phyloP scores from a whole-genome alignment of 2,888 invertebrate species.

The Coelogynopora nodosa region DNA sequence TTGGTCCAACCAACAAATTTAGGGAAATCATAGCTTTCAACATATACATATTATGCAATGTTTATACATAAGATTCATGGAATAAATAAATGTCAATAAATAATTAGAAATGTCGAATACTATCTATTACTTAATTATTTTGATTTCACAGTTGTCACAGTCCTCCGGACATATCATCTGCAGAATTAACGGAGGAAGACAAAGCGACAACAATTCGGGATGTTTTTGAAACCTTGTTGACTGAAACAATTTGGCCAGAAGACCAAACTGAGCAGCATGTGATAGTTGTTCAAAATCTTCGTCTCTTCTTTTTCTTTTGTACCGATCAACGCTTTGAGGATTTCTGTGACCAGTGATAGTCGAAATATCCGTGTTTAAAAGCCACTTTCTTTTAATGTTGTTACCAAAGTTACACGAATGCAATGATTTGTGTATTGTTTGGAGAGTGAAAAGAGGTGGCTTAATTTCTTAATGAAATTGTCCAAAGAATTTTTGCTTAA shows the following conservation, averaged over 20 bases:
- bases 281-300: slow-evolving; percentile 30
- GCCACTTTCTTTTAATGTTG: slow-evolving; percentile 27
- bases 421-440: slow-evolving; percentile 35
- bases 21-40: background rate
- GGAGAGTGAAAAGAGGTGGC: background rate
- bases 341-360: slow-evolving; percentile 34
- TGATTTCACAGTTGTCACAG: slow-evolving; percentile 13
- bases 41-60: slow-evolving; percentile 3
- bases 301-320: slow-evolving; percentile 27
- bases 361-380: slow-evolving; percentile 32
- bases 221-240: slow-evolving; percentile 24
- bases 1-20: background rate
- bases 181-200: background rate
- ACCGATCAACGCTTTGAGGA: slow-evolving; percentile 36
- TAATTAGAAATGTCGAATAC: background rate
- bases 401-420: slow-evolving; percentile 25
- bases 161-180: background rate
- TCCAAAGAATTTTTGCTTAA: slow-evolving; percentile 16
- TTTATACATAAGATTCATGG: slow-evolving; percentile 7
- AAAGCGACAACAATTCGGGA: slow-evolving; percentile 6
- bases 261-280: slow-evolving; percentile 10
- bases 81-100: slow-evolving; percentile 24
- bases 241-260: slow-evolving; percentile 24
- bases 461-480: slow-evolving; percentile 29
- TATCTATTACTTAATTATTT: slow-evolving; percentile 24